phyloP scores from a whole-genome alignment of 2,113 vertebrate genomes.

The Saccopteryx leptura region DNA sequence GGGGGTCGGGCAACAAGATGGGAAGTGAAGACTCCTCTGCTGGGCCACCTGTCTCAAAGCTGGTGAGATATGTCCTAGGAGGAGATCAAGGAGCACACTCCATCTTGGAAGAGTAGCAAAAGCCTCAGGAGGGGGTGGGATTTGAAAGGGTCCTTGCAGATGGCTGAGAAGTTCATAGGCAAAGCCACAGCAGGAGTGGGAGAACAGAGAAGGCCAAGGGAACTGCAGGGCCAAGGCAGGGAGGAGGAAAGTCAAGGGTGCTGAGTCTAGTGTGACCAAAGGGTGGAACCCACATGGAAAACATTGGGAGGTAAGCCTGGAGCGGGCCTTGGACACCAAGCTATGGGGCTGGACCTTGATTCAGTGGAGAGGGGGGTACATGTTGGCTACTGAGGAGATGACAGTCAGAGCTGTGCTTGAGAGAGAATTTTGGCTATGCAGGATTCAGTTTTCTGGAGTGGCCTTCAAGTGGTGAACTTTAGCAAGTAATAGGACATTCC shows the following conservation, averaged over 20 bases:
- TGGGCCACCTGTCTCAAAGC: background rate
- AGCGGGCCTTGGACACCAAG: background rate
- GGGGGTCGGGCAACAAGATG: accelerated
- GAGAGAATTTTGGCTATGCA: background rate
- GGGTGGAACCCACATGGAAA: background rate
- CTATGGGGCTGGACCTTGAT: background rate
- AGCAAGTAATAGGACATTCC: background rate
- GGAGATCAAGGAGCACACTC: background rate
- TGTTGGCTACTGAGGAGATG: background rate
- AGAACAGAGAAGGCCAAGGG: background rate
- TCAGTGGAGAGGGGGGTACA: too few relatives aligned
- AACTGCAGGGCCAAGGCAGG: background rate
- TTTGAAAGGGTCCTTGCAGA: background rate
- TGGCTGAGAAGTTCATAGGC: background rate
- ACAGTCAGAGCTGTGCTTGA: too few relatives aligned
- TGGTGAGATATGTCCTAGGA: accelerated
- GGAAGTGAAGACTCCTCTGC: background rate
- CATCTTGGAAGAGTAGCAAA: background rate
- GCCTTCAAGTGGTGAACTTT: background rate
- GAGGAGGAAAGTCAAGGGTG: background rate
- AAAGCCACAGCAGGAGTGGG: background rate
- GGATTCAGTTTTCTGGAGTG: too few relatives aligned
- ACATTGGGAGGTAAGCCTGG: background rate
- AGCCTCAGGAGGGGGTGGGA: background rate
- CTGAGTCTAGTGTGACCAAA: background rate